phyloP scores from a whole-genome alignment of 2,888 invertebrate species.

The Iselma pallidipennis region DNA sequence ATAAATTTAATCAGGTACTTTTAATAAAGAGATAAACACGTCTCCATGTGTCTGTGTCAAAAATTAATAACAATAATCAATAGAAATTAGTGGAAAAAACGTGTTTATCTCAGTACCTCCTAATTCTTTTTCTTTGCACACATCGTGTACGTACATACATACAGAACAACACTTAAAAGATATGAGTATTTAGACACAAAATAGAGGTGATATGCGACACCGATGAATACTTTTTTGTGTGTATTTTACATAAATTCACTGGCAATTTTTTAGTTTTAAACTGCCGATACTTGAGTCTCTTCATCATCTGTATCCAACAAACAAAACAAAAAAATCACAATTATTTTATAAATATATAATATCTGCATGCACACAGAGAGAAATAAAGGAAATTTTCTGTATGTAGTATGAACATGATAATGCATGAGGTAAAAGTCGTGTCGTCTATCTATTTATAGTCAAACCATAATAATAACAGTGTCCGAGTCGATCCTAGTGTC shows the following conservation, averaged over 20 bases:
- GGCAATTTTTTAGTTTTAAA: constrained; percentile 51
- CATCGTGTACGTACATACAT: constrained; percentile 39
- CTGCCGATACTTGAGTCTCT: constrained; percentile 69
- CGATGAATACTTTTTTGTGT: constrained; percentile 37
- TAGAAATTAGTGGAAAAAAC: constrained; percentile 13
- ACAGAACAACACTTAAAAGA: constrained; percentile 32
- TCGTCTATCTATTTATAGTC: constrained; percentile 33
- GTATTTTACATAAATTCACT: constrained; percentile 34
- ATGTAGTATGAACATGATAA: constrained; percentile 28
- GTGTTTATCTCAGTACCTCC: constrained; percentile 41
- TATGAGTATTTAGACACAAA: constrained; percentile 35
- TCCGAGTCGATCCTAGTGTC: constrained; percentile 47
- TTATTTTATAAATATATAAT: too few relatives aligned
- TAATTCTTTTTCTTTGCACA: constrained; percentile 31
- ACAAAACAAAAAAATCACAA: constrained; percentile 13
- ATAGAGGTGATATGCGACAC: constrained; percentile 35
- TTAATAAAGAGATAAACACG: constrained; percentile 33
- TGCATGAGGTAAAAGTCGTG: constrained; percentile 22
- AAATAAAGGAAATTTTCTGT: constrained; percentile 18
- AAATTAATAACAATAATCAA: neutral
- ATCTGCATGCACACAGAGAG: too few relatives aligned
- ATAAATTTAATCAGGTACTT: constrained; percentile 44
- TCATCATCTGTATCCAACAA: constrained; percentile 63
- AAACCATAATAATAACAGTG: constrained; percentile 52
- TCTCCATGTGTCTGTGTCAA: neutral